phyloP scores from a whole-genome alignment of 2,797 vertebrate species.

The Pyrocephalus nanus region DNA sequence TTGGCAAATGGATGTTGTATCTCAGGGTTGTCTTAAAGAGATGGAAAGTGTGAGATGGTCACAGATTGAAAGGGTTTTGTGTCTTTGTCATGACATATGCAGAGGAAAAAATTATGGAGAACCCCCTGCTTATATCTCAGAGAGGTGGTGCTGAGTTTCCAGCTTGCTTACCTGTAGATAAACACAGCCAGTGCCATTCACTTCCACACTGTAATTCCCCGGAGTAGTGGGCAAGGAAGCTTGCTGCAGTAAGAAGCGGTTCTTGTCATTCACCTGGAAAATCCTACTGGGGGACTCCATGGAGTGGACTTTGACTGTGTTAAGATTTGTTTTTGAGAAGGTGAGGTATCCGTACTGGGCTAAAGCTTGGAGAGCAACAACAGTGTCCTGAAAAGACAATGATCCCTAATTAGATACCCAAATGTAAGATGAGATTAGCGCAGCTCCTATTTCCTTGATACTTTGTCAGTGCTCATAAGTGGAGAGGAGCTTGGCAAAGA shows the following conservation, averaged over 20 bases:
- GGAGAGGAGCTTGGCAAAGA: background rate
- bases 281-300: slow-evolving; percentile 26
- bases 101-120: background rate
- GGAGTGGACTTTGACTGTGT: slow-evolving; percentile 73
- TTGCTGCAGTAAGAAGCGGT: slow-evolving; percentile 84
- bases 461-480: background rate
- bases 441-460: background rate
- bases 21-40: slow-evolving; percentile 65
- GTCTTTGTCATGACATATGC: background rate
- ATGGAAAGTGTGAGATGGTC: background rate
- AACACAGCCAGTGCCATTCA: slow-evolving; percentile 80
- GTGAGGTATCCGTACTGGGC: slow-evolving; percentile 79
- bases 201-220: slow-evolving; percentile 74
- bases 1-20: slow-evolving; percentile 65
- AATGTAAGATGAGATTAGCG: background rate
- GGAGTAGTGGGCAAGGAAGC: slow-evolving; percentile 69
- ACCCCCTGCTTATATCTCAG: background rate
- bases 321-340: slow-evolving; percentile 72
- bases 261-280: slow-evolving; percentile 79
- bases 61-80: background rate
- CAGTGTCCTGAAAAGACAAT: slow-evolving; percentile 81
- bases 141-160: background rate
- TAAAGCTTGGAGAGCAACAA: slow-evolving; percentile 89
- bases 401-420: background rate
- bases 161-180: slow-evolving; percentile 80